Evolutionary conservation across 2,888 invertebrate genomes (phyloP).

Genomic region (Conomelus anceps): DNA sequence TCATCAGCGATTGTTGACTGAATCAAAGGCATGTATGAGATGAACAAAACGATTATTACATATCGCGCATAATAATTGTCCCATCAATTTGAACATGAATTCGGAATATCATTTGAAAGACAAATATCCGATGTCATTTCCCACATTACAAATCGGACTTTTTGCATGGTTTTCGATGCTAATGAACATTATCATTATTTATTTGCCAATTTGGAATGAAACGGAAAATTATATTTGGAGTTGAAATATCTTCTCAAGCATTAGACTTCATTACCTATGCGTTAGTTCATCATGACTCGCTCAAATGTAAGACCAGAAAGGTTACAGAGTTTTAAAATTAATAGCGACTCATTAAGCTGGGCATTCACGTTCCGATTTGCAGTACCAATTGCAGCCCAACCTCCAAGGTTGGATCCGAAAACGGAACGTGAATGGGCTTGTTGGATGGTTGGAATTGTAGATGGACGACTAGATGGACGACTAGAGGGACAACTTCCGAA

Average conservation of each 20-base stretch:
- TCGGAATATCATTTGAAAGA: background rate
- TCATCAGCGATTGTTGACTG: background rate
- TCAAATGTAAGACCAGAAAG: too few relatives aligned
- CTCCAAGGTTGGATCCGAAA: too few relatives aligned
- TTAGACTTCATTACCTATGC: too few relatives aligned
- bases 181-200: background rate
- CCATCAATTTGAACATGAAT: background rate
- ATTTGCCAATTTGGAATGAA: background rate
- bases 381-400: too few relatives aligned
- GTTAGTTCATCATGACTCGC: too few relatives aligned
- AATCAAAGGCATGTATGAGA: background rate
- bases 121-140: background rate
- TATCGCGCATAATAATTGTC: background rate
- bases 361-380: too few relatives aligned
- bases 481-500: too few relatives aligned
- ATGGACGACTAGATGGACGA: too few relatives aligned
- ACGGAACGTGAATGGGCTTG: too few relatives aligned
- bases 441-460: too few relatives aligned
- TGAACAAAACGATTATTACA: background rate
- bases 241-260: background rate
- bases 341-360: too few relatives aligned
- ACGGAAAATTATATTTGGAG: background rate
- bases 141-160: background rate
- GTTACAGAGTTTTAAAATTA: too few relatives aligned
- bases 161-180: background rate